Conservation (phyloP, 2,888 invertebrate genomes). For the Eupelmus urozonus region DNA sequence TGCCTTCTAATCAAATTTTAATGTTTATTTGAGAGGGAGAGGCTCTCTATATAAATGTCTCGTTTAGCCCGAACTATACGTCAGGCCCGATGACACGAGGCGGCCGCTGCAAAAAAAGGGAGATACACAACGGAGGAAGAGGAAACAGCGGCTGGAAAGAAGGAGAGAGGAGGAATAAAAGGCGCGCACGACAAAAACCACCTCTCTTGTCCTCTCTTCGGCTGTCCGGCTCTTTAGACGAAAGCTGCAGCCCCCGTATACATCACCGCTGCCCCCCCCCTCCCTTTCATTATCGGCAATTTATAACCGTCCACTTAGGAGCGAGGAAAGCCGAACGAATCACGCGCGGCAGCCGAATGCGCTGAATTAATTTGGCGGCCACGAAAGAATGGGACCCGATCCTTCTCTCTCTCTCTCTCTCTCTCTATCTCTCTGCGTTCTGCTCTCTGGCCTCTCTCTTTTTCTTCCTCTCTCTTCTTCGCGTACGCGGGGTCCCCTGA, state of each 20-base stretch:
- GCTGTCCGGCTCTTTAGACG: too few species aligned
- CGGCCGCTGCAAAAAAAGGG: background rate
- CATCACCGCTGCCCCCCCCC: too few species aligned
- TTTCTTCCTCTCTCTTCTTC: too few species aligned
- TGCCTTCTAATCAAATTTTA: slow-evolving; percentile 50
- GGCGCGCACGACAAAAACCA: slow-evolving; percentile 12
- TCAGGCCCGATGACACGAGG: too few species aligned
- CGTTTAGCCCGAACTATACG: slow-evolving; percentile 10
- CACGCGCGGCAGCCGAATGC: slow-evolving; percentile 59
- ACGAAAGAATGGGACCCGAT: slow-evolving; percentile 18
- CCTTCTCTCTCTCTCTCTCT: background rate
- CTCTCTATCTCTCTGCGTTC: background rate
- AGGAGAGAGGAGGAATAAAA: slow-evolving; percentile 8
- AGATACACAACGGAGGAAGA: slow-evolving; percentile 5
- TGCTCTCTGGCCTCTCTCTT: too few species aligned
- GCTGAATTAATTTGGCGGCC: slow-evolving; percentile 60
- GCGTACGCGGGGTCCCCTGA: slow-evolving; percentile 45
- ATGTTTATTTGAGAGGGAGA: slow-evolving; percentile 43
- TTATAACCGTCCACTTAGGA: slow-evolving; percentile 64
- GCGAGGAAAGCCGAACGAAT: slow-evolving; percentile 59
- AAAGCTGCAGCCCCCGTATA: too few species aligned
- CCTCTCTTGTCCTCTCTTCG: background rate
- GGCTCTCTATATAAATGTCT: slow-evolving; percentile 20
- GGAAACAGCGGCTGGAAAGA: background rate
- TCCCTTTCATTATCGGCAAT: slow-evolving; percentile 58